Base-by-base conservation (phyloP, 92 coral and sea anemone genomes). In the Phenganax marumi region DNA sequence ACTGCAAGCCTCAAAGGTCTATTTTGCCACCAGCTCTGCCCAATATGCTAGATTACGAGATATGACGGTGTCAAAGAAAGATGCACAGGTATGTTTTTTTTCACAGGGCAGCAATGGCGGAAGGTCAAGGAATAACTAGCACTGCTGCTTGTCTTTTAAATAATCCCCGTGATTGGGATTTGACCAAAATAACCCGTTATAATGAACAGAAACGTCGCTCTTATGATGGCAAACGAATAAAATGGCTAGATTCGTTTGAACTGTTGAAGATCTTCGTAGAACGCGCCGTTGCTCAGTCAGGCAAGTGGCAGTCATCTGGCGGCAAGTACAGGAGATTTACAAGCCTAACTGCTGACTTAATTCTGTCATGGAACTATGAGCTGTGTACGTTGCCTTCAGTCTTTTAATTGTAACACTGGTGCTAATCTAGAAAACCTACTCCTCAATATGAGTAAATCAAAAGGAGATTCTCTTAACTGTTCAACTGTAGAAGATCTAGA, bases 171-270 rank as follows among this genome's bases (percentile, higher is more conserved):
- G n/a, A n/a, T n/a, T n/a, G n/a, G n/a, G n/a, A n/a, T n/a, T n/a
- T n/a, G n/a, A n/a, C n/a, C n/a, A 21, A 57, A 57, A 57, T 57
- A 57, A 57, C 63, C n/a, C 63, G 63, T 12, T 57, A 57, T 57
- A 57, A 57, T 6, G 63, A 57, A 57, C 14, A 57, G 19, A 57
- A 57, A 17, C n/a, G 63, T 57, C n/a, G 12, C 13, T 12, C 63
- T 4, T 57, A 57, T 3, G 63, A 57, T 57, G 63, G 63, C 3
- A 57, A 57, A 12, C 63, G 63, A 57, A 57, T 57, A 8, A 57
- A 57, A 57, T 57, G 63, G 63, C 9, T 57, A 8, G 63, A 57
- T 12, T 57, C 63, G 12, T n/a, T n/a, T 17, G 63, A 57, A 57
- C 12, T 57, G 63, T 17, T 57, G 13, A 8, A 57, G 19, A 57